Evolutionary conservation across 2,888 invertebrate species (phyloP).

Genomic region (Chironomus riparius): DNA sequence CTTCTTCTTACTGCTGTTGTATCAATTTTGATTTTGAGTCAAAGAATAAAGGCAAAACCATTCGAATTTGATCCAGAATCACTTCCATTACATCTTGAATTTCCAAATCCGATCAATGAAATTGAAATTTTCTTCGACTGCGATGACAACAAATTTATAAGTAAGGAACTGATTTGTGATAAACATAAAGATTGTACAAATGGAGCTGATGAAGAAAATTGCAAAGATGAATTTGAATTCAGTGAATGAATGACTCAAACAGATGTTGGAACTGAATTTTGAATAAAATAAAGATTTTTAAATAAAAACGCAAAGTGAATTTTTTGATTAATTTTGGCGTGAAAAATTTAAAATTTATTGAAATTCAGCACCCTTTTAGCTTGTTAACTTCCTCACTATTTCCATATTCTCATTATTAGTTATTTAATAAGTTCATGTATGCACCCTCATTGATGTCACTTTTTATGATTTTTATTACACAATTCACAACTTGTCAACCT

Average conservation of each 20-base stretch:
- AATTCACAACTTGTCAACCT: neutral
- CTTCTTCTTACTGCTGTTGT: neutral
- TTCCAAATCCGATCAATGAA: neutral
- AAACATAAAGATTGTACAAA: neutral
- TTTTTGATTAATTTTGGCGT: neutral
- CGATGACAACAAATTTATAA: conserved; percentile 12
- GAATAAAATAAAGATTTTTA: neutral
- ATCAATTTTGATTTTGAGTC: neutral
- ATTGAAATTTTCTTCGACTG: conserved; percentile 17
- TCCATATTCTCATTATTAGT: neutral
- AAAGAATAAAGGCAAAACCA: neutral
- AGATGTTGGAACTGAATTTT: neutral
- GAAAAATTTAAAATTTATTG: conserved; percentile 3
- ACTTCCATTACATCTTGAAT: neutral
- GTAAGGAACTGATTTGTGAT: conserved; percentile 3
- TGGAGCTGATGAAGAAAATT: conserved; percentile 10
- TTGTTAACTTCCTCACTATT: neutral
- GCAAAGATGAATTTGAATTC: neutral
- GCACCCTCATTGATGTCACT: neutral
- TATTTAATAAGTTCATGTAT: neutral
- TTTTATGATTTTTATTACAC: neutral
- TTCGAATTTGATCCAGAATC: neutral
- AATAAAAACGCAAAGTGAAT: neutral
- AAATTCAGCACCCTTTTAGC: neutral
- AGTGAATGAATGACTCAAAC: neutral